A percentile compares a stretch with the other conserved stretches of the same genome.
These are phyloP conservation scores for Perca schrenkii DNA, from an alignment of 2,113 vertebrate genomes.

Conservation along the genomic window DNA sequence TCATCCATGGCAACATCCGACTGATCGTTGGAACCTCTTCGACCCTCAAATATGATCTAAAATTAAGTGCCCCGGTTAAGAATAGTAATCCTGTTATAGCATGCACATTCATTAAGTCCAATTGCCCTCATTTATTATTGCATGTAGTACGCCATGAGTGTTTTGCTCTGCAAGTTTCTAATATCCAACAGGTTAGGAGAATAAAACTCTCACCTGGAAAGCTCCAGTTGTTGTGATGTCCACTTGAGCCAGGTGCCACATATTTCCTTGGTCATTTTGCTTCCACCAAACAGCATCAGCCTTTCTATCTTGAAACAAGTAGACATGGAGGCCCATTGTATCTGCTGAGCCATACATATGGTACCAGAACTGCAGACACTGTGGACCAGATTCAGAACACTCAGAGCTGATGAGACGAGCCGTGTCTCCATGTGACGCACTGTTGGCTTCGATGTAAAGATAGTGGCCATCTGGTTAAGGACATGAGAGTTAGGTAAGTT, in stretches of 20 bases:
- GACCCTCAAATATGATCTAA: slow-evolving; percentile 87
- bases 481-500: too few relatives aligned
- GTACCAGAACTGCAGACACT: slow-evolving; percentile 91
- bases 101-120: not conserved
- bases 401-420: slow-evolving; percentile 82
- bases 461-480: slow-evolving; percentile 78
- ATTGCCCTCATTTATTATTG: not conserved
- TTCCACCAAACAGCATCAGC: slow-evolving; percentile 51
- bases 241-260: slow-evolving; percentile 80
- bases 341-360: slow-evolving; percentile 85
- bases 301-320: slow-evolving; percentile 67
- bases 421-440: slow-evolving; percentile 60
- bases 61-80: slow-evolving; percentile 6
- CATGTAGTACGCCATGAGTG: not conserved
- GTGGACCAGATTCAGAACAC: slow-evolving; percentile 75
- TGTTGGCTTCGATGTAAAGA: slow-evolving; percentile 83
- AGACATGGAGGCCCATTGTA: slow-evolving; percentile 83
- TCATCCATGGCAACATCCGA: slow-evolving; percentile 88
- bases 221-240: slow-evolving; percentile 66
- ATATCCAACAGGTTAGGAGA: not conserved
- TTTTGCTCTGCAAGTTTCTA: not conserved
- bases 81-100: too few relatives aligned
- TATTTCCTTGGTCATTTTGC: slow-evolving; percentile 78
- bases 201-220: slow-evolving; percentile 62
- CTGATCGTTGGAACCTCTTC: slow-evolving; percentile 77